These are phyloP conservation scores for Agriopis marginaria DNA, from an alignment of 2,888 invertebrate genomes.

Conservation along the genomic window DNA sequence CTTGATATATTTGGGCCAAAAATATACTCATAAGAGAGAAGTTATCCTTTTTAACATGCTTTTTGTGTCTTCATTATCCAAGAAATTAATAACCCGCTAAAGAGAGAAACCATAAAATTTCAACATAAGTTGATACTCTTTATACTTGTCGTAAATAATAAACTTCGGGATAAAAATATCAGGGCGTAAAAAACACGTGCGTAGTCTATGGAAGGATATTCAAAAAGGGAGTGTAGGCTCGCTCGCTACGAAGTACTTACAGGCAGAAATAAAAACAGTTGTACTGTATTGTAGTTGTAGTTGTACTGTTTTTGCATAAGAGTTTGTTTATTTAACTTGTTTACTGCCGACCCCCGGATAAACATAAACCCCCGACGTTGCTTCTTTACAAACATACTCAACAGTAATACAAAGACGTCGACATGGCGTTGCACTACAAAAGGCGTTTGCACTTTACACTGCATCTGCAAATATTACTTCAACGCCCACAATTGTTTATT, in stretches of 20 bases:
- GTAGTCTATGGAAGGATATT: slow-evolving; percentile 27
- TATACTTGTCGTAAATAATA: slow-evolving; percentile 32
- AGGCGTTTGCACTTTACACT: slow-evolving; percentile 22
- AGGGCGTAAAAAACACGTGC: slow-evolving; percentile 31
- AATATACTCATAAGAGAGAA: background rate
- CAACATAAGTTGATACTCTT: slow-evolving; percentile 16
- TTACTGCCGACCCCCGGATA: background rate
- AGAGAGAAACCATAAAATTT: slow-evolving; percentile 22
- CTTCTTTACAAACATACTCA: background rate
- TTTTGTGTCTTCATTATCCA: background rate
- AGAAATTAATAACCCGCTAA: slow-evolving; percentile 8
- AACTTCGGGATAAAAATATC: slow-evolving; percentile 18
- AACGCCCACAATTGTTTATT: slow-evolving; percentile 21
- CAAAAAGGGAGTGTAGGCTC: background rate
- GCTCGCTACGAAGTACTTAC: background rate
- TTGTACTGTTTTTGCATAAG: background rate
- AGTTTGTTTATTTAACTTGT: background rate
- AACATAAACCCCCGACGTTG: background rate
- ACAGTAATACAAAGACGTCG: slow-evolving; percentile 18
- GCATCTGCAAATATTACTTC: slow-evolving; percentile 14
- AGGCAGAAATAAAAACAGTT: background rate
- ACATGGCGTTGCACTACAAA: slow-evolving; percentile 12
- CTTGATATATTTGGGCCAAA: background rate
- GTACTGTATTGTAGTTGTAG: no score
- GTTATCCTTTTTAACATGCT: background rate